Percentiles rank a stretch among this genome's conserved stretches.
phyloP scores from a whole-genome alignment of 35 echinoderm and acorn worm species.

The Antedon bifida region DNA sequence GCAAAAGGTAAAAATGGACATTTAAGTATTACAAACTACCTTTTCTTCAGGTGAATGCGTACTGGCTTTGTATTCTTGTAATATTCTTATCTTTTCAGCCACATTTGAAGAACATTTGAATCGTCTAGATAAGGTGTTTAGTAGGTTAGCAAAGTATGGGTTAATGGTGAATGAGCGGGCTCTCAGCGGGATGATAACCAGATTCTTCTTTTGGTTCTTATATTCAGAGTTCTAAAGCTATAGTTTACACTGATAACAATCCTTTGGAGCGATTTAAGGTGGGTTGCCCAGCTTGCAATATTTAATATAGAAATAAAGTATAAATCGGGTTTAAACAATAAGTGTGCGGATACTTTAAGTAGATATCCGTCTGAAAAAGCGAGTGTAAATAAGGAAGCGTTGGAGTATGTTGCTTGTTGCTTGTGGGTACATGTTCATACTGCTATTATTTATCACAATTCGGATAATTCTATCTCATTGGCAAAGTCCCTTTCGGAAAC shows the following conservation, averaged over 20 bases:
- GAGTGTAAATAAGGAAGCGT: not conserved
- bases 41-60: too few relatives aligned
- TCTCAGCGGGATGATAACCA: too few relatives aligned
- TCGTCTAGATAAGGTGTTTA: slow-evolving; percentile 17
- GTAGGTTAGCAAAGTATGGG: slow-evolving; percentile 8
- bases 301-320: not conserved
- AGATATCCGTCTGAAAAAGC: not conserved
- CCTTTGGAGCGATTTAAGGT: not conserved
- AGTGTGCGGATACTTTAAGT: not conserved
- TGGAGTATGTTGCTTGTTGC: not conserved
- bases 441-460: not conserved
- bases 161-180: slow-evolving; percentile 35
- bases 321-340: not conserved
- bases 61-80: too few relatives aligned
- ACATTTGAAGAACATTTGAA: too few relatives aligned
- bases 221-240: not conserved
- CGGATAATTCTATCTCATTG: not conserved
- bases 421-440: not conserved
- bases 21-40: not conserved
- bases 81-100: too few relatives aligned
- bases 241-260: not conserved
- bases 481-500: not conserved
- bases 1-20: not conserved
- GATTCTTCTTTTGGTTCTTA: not conserved
- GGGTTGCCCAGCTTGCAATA: not conserved